A percentile compares a stretch with the other conserved stretches of the same genome.
Conservation (phyloP, 2,888 invertebrate genomes). For the Drosophila anomalipes region DNA sequence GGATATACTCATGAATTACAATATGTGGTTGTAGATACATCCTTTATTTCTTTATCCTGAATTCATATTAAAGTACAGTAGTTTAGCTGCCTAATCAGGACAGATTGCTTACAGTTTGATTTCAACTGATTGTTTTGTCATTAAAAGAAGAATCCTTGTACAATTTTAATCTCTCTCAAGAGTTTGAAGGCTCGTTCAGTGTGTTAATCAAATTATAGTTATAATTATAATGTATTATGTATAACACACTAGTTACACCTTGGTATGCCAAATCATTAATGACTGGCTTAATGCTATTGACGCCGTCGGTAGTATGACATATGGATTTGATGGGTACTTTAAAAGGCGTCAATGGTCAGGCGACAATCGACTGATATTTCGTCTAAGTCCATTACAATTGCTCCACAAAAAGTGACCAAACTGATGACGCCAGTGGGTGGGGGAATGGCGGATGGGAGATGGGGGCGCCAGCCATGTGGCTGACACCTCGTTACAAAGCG, state of each 20-base stretch:
- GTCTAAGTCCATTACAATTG: slow-evolving; percentile 51
- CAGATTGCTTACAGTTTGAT: not conserved
- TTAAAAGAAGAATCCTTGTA: not conserved
- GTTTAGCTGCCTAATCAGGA: not conserved
- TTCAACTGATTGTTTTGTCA: not conserved
- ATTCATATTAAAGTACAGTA: not conserved
- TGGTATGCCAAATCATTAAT: slow-evolving; percentile 17
- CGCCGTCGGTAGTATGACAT: slow-evolving; percentile 70
- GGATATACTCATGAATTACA: not conserved
- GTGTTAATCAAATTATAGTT: not conserved
- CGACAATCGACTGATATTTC: slow-evolving; percentile 47
- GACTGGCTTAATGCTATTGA: slow-evolving; percentile 40
- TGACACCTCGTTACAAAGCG: slow-evolving; percentile 42
- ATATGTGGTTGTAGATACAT: not conserved
- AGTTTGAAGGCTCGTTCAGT: not conserved
- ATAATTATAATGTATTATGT: not conserved
- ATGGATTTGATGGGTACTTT: slow-evolving; percentile 45
- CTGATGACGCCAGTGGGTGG: slow-evolving; percentile 59
- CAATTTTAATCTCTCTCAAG: not conserved
- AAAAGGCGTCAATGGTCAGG: slow-evolving; percentile 61
- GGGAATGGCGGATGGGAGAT: slow-evolving; percentile 6
- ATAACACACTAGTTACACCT: slow-evolving; percentile 10
- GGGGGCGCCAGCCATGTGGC: slow-evolving; percentile 48
- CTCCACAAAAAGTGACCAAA: slow-evolving; percentile 43
- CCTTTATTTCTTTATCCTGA: not conserved